Base-by-base conservation (phyloP, 2,888 invertebrate genomes). In the Drosophila mercatorum region DNA sequence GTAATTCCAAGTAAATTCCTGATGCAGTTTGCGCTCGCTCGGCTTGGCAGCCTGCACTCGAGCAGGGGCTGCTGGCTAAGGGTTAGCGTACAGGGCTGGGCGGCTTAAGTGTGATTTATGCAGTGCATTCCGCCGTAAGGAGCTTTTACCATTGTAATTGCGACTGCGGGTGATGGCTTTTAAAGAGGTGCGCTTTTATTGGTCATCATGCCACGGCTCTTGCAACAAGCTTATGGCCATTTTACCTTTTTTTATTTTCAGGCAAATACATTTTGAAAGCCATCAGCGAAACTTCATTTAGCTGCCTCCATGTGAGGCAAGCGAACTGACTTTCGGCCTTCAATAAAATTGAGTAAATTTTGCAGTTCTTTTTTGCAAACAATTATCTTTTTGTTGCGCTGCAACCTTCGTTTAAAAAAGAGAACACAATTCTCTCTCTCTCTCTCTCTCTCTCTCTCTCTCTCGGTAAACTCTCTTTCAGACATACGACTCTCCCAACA, bases 51-150 rank as follows among this genome's bases (percentile, higher is more conserved):
- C 62, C 62, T 61, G 71, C 66, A 67, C 46, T 68, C 73, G 52
- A 71, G 53, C n/a, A 38, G 74, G 55, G 53, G 36, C 36, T 61
- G 44, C 51, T 40, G 38, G 44, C 36, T 44, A 64, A 58, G 57
- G 62, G 49, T 68, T 65, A 8, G 34, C 26, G 7, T 17, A 14
- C 44, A 36, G 49, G 43, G 8, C 22, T 57, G 53, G 66, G 34
- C 49, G 66, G 52, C 53, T 70, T 67, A 68, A 81, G 82, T 83
- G 87, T 81, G 82, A 87, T 84, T 87, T 87, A 83, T 83, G 67
- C 56, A 52, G 49, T 59, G 69, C 69, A 12, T 34, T 51, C 52
- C 61, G 78, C 52, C 44, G 56, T 43, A 56, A 65, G 74, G 58
- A 66, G 71, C 69, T 69, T 66, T 66, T 64, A 57, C 76, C 68